Conservation (phyloP, 2,888 invertebrate genomes). For the Syritta pipiens region DNA sequence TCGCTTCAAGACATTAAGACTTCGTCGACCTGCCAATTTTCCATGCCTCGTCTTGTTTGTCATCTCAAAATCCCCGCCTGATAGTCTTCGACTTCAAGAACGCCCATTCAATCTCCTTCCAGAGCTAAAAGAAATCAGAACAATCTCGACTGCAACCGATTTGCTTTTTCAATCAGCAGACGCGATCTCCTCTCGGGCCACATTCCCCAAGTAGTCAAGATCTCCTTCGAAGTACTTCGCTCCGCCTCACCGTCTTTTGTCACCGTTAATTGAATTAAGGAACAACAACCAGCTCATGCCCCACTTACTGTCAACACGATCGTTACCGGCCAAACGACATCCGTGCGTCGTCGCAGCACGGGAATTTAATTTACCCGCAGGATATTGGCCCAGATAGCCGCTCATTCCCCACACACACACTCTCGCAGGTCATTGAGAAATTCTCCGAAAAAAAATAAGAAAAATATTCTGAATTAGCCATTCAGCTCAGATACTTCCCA, state of each 20-base stretch:
- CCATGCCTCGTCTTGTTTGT: too few species aligned
- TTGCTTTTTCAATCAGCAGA: too few species aligned
- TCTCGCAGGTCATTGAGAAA: slow-evolving; percentile 14
- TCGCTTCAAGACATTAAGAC: too few species aligned
- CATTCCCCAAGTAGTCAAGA: neutral
- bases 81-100: too few species aligned
- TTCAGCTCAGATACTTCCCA: slow-evolving; percentile 46
- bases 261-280: slow-evolving; percentile 31
- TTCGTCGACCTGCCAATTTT: too few species aligned
- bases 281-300: slow-evolving; percentile 33
- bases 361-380: slow-evolving; percentile 44
- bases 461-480: slow-evolving; percentile 51
- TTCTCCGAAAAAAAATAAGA: slow-evolving; percentile 52
- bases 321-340: slow-evolving; percentile 22
- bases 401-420: neutral
- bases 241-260: neutral
- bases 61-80: too few species aligned
- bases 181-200: too few species aligned
- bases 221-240: neutral
- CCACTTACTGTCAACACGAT: slow-evolving; percentile 54
- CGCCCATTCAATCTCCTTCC: too few species aligned
- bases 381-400: slow-evolving; percentile 57
- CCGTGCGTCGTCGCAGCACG: slow-evolving; percentile 5
- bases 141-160: too few species aligned
- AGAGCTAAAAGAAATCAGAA: too few species aligned